phyloP scores from a whole-genome alignment of 2,888 invertebrate species.

The Mythimna pallens region DNA sequence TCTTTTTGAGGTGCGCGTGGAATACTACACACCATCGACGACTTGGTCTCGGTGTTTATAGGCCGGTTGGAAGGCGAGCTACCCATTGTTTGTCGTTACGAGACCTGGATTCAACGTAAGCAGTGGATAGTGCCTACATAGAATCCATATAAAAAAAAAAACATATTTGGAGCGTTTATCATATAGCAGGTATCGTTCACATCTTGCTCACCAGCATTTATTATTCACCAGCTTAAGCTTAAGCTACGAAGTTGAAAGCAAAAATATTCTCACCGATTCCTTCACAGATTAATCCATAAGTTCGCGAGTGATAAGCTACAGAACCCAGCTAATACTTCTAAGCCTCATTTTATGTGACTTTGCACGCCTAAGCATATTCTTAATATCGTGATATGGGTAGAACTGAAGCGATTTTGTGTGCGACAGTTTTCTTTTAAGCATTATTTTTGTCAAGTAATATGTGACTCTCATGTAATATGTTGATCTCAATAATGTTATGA shows the following conservation, averaged over 20 bases:
- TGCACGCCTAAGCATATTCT: slow-evolving; percentile 35
- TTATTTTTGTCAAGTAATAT: slow-evolving; percentile 8
- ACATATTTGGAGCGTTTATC: neutral
- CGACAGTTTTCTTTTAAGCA: neutral
- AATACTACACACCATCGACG: too few species aligned
- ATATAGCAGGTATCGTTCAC: neutral
- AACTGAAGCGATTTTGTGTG: slow-evolving; percentile 4
- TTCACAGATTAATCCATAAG: slow-evolving; percentile 26
- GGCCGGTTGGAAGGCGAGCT: too few species aligned
- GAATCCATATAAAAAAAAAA: neutral
- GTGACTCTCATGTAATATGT: neutral
- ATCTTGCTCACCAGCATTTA: neutral
- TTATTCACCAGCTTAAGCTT: neutral
- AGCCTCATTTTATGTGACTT: slow-evolving; percentile 34
- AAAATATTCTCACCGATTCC: slow-evolving; percentile 23
- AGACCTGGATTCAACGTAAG: too few species aligned
- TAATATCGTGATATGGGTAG: slow-evolving; percentile 29
- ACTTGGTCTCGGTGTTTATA: too few species aligned
- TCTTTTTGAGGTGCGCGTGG: too few species aligned
- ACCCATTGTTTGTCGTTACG: too few species aligned
- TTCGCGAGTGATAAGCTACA: slow-evolving; percentile 20
- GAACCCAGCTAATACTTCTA: slow-evolving; percentile 25
- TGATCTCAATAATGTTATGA: neutral
- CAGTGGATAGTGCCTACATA: neutral
- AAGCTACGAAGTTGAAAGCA: neutral